Base-by-base conservation (phyloP, 2,888 invertebrate species). In the Drosophila ezoana region DNA sequence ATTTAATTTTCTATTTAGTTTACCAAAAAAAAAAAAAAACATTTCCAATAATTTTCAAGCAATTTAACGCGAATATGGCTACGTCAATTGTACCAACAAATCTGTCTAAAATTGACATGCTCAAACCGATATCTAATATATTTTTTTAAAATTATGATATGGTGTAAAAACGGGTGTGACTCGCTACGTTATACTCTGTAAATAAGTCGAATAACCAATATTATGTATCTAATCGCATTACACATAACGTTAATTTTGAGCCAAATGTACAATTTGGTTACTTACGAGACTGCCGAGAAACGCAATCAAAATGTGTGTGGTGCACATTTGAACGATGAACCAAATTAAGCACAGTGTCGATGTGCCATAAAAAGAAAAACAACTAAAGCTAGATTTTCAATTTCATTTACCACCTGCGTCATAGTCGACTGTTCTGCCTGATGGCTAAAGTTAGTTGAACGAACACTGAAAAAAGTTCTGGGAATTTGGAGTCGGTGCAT, bases 381-480 rank as follows among this genome's bases (percentile, higher is more conserved):
- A 67, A 72, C 57, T 45, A 54, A 48, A 48, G 49, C 69, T 66
- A 66, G 56, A 66, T 58, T 79, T 79, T 79, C 80, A 78, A 78
- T 79, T 78, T 78, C 76, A 78, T 69, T 78, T 80, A 51, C 80
- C 80, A 78, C 76, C 78, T 78, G 78, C 68, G 78, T 68, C 76
- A 76, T 53, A 48, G 72, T 52, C 38, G 41, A 16, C 48, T 58
- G 47, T 49, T 54, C 62, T 54, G 51, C 38, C 28, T 80, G 77
- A 79, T 68, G 70, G 73, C 52, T 47, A 73, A 74, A 76, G 79
- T 74, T 59, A 16, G 32, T 45, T 23, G 47, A 53, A 20, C 33
- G 56, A 58, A 14, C 41, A 28, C n/a, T 56, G 38, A 16, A 48
- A 63, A 66, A 56, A 23, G n/a, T 10, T 9, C 8, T 8, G 23